Evolutionary conservation across 2,797 vertebrate species (phyloP), one percentile per base, ranked within the genome.

Genomic region (Smutsia temminckii): DNA sequence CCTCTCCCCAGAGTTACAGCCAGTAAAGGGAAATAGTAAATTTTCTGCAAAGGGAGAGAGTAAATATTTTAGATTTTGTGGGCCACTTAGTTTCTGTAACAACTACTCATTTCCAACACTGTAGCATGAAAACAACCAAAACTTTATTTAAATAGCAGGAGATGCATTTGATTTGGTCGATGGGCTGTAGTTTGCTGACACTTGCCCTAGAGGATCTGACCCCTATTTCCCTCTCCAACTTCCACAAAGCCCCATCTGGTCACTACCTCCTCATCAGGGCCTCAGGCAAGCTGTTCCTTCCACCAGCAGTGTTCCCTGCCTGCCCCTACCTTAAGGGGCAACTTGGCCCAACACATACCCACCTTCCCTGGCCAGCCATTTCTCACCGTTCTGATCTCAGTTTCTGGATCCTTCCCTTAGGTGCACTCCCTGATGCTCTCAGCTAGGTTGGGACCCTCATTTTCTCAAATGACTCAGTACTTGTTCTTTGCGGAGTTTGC

Each of bases 101-200:
- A 90, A 61, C 23, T 74, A 34, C 21, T 79, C 40, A 59, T 81
- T 49, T 91, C 37, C 59, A 17, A 71, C 25, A 46, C 42, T 3
- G 6, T 7, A 81, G 37, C 66, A 25, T 91, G 55, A 63, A 89
- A 95, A 64, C 32, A 68, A 74, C 37, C 32, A 85, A 94, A 95
- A 84, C 16, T 37, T 91, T 59, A 63, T 95, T 94, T 57, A 72
- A 8, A 80, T 84, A 83, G 21, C 2, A 78, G 59, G 0, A 34
- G 5, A 17, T 29, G 2, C 51, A 3, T 51, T 72, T 27, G 75
- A 40, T n/a, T 80, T 64, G 55, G 40, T 8, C n/a, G 7, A 46
- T 34, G 13, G 13, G 11, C 2, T 32, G 4, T 63, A 46, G 23
- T 91, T 72, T 88, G 4, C 25, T 53, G 17, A 83, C 25, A 34